Evolutionary conservation across 2,888 invertebrate species (phyloP).

Genomic region (Dioctria linearis): DNA sequence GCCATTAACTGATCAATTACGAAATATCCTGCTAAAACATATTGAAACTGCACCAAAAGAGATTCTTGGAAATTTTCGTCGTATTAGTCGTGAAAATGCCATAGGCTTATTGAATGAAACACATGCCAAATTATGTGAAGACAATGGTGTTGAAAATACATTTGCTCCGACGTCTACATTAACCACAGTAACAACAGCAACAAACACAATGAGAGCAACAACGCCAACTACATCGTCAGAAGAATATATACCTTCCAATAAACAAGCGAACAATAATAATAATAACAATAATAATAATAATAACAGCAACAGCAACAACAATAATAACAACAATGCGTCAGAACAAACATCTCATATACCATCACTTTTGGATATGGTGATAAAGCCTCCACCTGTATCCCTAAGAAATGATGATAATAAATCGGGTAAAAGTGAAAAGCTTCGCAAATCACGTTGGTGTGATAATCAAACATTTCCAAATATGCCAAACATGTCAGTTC

Average conservation of each 20-base stretch:
- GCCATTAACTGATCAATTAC: constrained; percentile 85
- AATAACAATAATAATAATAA: constrained; percentile 10
- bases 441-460: constrained; percentile 69
- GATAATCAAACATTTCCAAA: constrained; percentile 59
- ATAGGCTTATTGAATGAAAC: constrained; percentile 72
- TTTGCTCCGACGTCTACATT: constrained; percentile 60
- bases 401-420: constrained; percentile 66
- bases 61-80: constrained; percentile 90
- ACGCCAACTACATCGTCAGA: constrained; percentile 2
- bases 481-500: background rate
- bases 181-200: constrained; percentile 48
- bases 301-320: constrained; percentile 17
- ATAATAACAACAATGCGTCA: constrained; percentile 61
- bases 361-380: constrained; percentile 69
- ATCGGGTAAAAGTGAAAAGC: constrained; percentile 63
- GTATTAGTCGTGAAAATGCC: constrained; percentile 85
- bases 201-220: constrained; percentile 52
- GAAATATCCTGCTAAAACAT: constrained; percentile 79
- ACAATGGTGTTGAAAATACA: constrained; percentile 68
- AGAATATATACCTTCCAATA: background rate
- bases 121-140: constrained; percentile 72
- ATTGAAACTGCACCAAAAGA: constrained; percentile 93
- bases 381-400: constrained; percentile 64
- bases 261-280: constrained; percentile 16
- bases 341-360: constrained; percentile 63